phyloP scores from a whole-genome alignment of 2,888 invertebrate species.

The Hipparchia sbordonii region DNA sequence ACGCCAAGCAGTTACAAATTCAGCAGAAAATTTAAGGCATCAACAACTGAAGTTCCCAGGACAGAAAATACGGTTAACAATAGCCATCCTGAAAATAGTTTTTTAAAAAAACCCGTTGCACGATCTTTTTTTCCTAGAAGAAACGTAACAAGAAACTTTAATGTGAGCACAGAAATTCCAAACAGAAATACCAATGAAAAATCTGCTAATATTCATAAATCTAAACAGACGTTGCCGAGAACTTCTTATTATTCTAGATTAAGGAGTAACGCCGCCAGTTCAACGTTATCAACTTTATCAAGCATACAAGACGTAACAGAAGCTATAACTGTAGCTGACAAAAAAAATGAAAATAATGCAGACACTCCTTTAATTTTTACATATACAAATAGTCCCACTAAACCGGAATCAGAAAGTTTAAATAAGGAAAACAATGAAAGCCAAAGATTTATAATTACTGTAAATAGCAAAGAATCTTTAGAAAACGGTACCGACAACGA shows the following conservation, averaged over 20 bases:
- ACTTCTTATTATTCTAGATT: conserved; percentile 69
- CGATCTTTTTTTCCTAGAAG: conserved; percentile 63
- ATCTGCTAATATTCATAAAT: conserved; percentile 44
- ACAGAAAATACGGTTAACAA: conserved; percentile 49
- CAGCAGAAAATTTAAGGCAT: conserved; percentile 66
- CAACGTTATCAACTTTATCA: conserved; percentile 47
- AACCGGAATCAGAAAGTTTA: conserved; percentile 43
- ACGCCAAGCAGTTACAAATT: conserved; percentile 63
- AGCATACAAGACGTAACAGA: conserved; percentile 40
- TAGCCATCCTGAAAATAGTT: conserved; percentile 51
- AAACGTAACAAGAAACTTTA: conserved; percentile 47
- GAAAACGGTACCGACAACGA: conserved; percentile 61
- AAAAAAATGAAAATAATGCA: conserved; percentile 55
- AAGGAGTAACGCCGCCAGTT: conserved; percentile 53
- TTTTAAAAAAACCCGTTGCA: conserved; percentile 56
- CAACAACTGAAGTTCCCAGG: conserved; percentile 55
- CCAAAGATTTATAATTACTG: conserved; percentile 58
- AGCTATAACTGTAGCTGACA: conserved; percentile 46
- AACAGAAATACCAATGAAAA: conserved; percentile 40
- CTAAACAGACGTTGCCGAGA: conserved; percentile 57
- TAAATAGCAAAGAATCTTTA: conserved; percentile 66
- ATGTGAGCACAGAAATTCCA: conserved; percentile 50
- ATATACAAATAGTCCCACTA: conserved; percentile 55
- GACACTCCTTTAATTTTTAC: conserved; percentile 67
- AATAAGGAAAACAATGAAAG: conserved; percentile 42